Percentiles rank a stretch among this genome's conserved stretches.
phyloP scores from a whole-genome alignment of 2,797 vertebrate genomes.

The Sparus aurata region DNA sequence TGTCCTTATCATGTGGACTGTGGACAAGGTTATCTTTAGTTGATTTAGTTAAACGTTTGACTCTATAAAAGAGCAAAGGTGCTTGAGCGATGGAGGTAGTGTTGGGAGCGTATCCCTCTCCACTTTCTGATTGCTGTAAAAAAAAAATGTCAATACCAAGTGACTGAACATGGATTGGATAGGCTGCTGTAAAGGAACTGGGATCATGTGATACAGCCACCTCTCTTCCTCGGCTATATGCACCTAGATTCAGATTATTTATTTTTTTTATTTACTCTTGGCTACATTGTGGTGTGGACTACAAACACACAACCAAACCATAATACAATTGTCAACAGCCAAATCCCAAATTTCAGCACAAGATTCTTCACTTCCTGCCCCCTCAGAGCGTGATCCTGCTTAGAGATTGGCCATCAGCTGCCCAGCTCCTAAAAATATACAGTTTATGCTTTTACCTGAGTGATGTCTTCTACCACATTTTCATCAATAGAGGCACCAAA shows the following conservation, averaged over 20 bases:
- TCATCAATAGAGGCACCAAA: constrained; percentile 53
- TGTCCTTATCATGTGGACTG: background rate
- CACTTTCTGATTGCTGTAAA: constrained; percentile 1
- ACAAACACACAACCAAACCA: too few species aligned
- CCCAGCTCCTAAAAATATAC: constrained; percentile 56
- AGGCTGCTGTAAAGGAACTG: constrained; percentile 10
- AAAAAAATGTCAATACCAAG: constrained; percentile 6
- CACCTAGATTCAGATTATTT: constrained; percentile 9
- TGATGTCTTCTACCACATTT: constrained; percentile 54
- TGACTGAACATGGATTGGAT: background rate
- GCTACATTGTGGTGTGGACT: too few species aligned
- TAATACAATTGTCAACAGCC: background rate
- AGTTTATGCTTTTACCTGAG: constrained; percentile 75
- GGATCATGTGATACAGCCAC: background rate
- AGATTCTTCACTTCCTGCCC: constrained; percentile 20
- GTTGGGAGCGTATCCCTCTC: background rate
- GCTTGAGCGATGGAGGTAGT: background rate
- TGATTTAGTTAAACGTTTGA: background rate
- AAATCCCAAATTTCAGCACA: background rate
- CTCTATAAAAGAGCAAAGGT: background rate
- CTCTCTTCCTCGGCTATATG: background rate
- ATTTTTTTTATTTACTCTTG: too few species aligned
- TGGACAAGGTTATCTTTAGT: background rate
- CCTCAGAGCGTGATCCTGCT: constrained; percentile 35
- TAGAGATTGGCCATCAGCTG: constrained; percentile 38